Evolutionary conservation across 1,140 invertebrate genomes (phyloP), one percentile per base, ranked within the genome.

Genomic region (Streblospio benedicti): DNA sequence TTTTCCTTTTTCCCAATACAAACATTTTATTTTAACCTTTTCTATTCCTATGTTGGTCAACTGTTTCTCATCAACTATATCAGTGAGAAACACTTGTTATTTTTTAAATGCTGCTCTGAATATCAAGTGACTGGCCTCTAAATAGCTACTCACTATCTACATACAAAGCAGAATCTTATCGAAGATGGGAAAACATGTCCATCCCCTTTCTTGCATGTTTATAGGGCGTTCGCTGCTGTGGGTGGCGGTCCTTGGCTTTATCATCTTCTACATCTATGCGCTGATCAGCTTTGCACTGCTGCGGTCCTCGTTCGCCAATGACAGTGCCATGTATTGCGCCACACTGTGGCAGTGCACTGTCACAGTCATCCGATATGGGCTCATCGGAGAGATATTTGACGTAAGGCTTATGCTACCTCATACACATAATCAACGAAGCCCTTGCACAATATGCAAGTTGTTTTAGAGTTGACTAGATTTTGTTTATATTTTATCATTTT

Each of bases 261-360:
- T 76, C 50, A 63, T 77, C 45, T 74, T 76, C 59, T 77, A 76
- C 58, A 70, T 77, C 54, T 77, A 76, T 62, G 67, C 72, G 6
- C 66, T 77, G 45, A 56, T 76, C 33, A 70, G 72, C 0, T 77
- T 77, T 62, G 71, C 74, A 23, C 57, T 76, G 18, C 53, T 76
- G 32, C 56, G 74, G 18, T 66, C 59, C 14, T 69, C 69, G 58
- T 75, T 76, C 58, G 52, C 62, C 12, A 70, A 69, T 1, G 65
- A 66, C 16, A 64, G 69, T 44, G 68, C 69, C 53, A 50, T 74
- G 50, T 76, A 74, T 57, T 77, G 76, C 61, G 63, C 64, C 23
- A 71, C 71, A 1, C 62, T 76, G 14, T 76, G 69, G 68, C 67
- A 76, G 61, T 77, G 76, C 60, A 74, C 72, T 0, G 63, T 76